Base-by-base conservation (phyloP, 2,797 vertebrate species). In the Echiichthys vipera region DNA sequence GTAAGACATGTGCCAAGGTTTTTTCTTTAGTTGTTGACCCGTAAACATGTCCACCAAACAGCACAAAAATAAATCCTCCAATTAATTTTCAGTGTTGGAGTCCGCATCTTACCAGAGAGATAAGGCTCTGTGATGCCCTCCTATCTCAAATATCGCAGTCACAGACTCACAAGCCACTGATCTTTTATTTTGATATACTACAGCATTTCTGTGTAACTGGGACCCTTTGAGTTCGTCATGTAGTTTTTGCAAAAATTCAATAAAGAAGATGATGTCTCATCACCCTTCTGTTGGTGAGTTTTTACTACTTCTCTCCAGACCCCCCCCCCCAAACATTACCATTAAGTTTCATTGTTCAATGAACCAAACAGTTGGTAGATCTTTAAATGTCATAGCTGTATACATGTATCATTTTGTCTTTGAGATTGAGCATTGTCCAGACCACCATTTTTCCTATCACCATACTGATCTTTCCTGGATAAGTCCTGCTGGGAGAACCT, bases 21-120 rank as follows among this genome's bases (percentile, higher is more conserved):
- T 36, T 11, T 13, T 36, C 34, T 46, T 55, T 46, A 63, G 54
- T 49, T 53, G 12, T 22, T 17, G 10, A 74, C 59, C 70, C 70
- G 55, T 58, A 65, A 65, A 75, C 57, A 25, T 2, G 8, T 54
- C 47, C 51, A 78, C 47, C 53, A 79, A 86, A 68, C 69, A 36
- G 57, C 42, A 32, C 37, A 29, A 32, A 78, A 66, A 71, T 79
- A 81, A 72, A 78, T 79, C 59, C 55, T 73, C 30, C 50, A 66
- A 36, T 74, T 83, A 3, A 29, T 73, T 69, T 65, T 57, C 66
- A 47, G 17, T 56, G 66, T 43, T 63, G 65, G 59, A 65, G 47
- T 81, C 71, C 43, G 42, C 12, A 49, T 84, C 50, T 73, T 71
- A 39, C 70, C 2, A 4, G 63, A 27, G 25, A 69, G 81, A 83